Evolutionary conservation across 35 echinoderm and acorn worm species (phyloP), one percentile per base, ranked within the genome.

Genomic region (Strongylocentrotus purpuratus): DNA sequence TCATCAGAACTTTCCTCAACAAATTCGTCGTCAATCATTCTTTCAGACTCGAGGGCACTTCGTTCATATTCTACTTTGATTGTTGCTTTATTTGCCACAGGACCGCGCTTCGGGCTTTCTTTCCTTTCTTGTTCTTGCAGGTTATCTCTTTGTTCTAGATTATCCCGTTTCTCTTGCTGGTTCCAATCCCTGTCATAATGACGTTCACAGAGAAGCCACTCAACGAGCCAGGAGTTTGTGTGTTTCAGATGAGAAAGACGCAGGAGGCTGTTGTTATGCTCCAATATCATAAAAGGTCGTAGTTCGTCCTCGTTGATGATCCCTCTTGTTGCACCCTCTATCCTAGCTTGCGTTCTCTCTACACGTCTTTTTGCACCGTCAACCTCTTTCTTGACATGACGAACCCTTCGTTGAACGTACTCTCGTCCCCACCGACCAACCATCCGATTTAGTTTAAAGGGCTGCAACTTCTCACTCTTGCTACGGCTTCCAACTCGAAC

Each of bases 401-500:
- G 33, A 15, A 88, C 31, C 60, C 89, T 33, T 25, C 95, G 88
- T 5, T 46, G 9, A n/a, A 58, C 46, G 45, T 91, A 31, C 22
- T 92, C 33, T 90, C 46, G 18, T 91, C 22, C 33, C 33, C 41
- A 17, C 12, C 91, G 35, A 5, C 88, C 86, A 18, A 93, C 31
- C 48, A 47, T 11, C 10, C 48, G 45, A 50, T 93, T 93, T 3
- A 98, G 41, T 15, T 97, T 97, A n/a, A 86, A 90, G 31, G 46
- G 0, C 45, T 95, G 59, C 18, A 99, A 46, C 45, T 22, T 18
- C 91, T 97, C 95, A 85, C 95, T 96, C 47, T 92, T 89, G 46
- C 97, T 97, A 20, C 97, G 50, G 17, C 97, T 94, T 13, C 98
- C 96, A 55, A 97, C 94, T 85, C 97, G 65, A 8, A 99, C 95